Conservation (phyloP, 37 sponge, comb jelly and placozoan genomes). For the Aplysina aerophoba region DNA sequence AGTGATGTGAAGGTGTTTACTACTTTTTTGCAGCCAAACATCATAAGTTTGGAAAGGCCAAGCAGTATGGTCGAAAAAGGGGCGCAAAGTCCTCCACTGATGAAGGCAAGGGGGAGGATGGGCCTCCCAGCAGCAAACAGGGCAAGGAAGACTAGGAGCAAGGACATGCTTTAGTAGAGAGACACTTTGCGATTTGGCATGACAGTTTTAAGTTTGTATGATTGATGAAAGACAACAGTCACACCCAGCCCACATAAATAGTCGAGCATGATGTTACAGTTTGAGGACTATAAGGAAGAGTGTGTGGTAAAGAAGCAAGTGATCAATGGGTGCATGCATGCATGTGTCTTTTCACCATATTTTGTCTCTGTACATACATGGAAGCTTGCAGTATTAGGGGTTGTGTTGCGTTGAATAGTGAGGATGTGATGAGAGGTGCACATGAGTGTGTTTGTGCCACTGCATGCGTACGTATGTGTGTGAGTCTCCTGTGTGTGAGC, state of each 20-base stretch:
- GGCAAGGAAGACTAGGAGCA: neutral
- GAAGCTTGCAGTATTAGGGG: neutral
- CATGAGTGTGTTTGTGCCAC: constrained; percentile 5
- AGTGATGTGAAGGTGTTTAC: neutral
- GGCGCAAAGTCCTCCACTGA: neutral
- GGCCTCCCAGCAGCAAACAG: constrained; percentile 35
- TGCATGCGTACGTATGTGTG: constrained; percentile 13
- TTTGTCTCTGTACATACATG: neutral
- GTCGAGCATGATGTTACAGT: too few relatives aligned
- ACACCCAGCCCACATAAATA: too few relatives aligned
- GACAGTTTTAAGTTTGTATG: too few relatives aligned
- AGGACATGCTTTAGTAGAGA: neutral
- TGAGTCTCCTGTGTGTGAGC: too few relatives aligned
- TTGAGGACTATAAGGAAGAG: too few relatives aligned
- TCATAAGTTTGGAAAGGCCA: constrained; percentile 13
- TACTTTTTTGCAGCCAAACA: neutral
- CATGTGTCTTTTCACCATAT: neutral
- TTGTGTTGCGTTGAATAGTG: neutral
- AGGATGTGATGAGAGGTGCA: neutral
- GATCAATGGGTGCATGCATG: too few relatives aligned
- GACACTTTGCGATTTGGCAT: too few relatives aligned
- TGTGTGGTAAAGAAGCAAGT: too few relatives aligned
- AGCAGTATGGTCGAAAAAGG: neutral
- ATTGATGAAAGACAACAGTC: too few relatives aligned
- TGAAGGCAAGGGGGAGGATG: neutral